A percentile compares a stretch with the other conserved stretches of the same genome.
These are phyloP conservation scores for Steinernema hermaphroditum DNA, from an alignment of 2,888 invertebrate species.

Conservation along the genomic window DNA sequence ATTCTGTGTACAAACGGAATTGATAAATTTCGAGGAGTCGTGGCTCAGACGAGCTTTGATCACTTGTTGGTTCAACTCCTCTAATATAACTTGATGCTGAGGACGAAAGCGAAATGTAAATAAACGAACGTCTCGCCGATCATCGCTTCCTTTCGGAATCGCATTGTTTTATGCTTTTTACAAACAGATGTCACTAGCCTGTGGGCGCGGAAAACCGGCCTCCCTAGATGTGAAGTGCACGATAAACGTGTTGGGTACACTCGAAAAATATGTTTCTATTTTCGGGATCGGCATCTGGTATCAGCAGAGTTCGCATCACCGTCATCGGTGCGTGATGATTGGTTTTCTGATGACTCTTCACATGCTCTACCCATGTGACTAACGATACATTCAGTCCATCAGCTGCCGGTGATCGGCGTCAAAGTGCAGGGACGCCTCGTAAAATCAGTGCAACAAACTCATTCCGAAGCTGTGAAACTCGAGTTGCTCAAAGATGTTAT, in stretches of 20 bases:
- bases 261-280: slow-evolving; percentile 6
- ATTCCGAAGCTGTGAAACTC: neutral
- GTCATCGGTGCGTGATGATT: slow-evolving; percentile 1
- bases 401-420: neutral
- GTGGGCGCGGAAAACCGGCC: neutral
- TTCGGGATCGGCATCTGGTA: neutral
- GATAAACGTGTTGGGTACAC: slow-evolving; percentile 1
- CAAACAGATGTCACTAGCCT: slow-evolving; percentile 2
- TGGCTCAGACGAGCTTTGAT: slow-evolving; percentile 20
- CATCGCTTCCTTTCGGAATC: slow-evolving; percentile 8
- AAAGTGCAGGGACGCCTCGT: slow-evolving; percentile 3
- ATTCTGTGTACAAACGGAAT: neutral
- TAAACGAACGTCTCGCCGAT: neutral
- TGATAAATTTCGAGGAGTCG: neutral
- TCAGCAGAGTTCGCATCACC: neutral
- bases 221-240: neutral
- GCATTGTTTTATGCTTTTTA: neutral
- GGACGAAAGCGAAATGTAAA: slow-evolving; percentile 4
- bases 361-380: slow-evolving; percentile 21
- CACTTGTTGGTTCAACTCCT: neutral
- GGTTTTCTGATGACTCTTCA: neutral
- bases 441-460: slow-evolving; percentile 1
- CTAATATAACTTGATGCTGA: slow-evolving; percentile 5
- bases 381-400: slow-evolving; percentile 20
- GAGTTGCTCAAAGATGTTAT: too few species aligned